Conservation (phyloP, 2,888 invertebrate genomes). For the Pimpla rufipes region DNA sequence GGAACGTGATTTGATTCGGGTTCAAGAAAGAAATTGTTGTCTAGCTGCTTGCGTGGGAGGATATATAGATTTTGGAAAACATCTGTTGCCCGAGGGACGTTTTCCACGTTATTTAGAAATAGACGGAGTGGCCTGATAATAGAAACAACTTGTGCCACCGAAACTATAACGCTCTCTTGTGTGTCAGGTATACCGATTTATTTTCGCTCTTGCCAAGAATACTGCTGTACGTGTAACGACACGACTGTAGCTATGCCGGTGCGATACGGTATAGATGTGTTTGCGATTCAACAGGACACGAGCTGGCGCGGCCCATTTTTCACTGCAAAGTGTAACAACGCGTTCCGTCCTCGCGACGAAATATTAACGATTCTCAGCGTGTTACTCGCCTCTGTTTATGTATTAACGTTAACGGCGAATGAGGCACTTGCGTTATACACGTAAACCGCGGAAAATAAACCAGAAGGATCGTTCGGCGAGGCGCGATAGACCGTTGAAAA, state of each 20-base stretch:
- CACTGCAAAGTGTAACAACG: constrained; percentile 21
- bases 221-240: constrained; percentile 11
- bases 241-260: neutral
- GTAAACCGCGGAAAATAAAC: neutral
- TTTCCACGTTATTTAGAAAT: constrained; percentile 47
- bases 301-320: constrained; percentile 3
- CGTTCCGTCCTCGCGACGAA: constrained; percentile 7
- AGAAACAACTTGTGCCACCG: constrained; percentile 48
- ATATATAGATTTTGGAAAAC: constrained; percentile 12
- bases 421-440: neutral
- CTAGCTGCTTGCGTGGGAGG: neutral
- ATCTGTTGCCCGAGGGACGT: constrained; percentile 24
- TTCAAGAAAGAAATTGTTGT: neutral
- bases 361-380: constrained; percentile 5
- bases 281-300: neutral
- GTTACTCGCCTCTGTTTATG: neutral
- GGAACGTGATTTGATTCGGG: neutral
- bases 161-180: constrained; percentile 28
- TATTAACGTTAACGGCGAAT: neutral
- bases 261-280: constrained; percentile 17
- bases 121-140: constrained; percentile 48
- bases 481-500: neutral
- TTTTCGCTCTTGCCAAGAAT: constrained; percentile 48
- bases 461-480: neutral
- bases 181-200: constrained; percentile 48